These are phyloP conservation scores for Acropora yongei DNA, from an alignment of 64 coral and sea anemone genomes.

Conservation along the genomic window DNA sequence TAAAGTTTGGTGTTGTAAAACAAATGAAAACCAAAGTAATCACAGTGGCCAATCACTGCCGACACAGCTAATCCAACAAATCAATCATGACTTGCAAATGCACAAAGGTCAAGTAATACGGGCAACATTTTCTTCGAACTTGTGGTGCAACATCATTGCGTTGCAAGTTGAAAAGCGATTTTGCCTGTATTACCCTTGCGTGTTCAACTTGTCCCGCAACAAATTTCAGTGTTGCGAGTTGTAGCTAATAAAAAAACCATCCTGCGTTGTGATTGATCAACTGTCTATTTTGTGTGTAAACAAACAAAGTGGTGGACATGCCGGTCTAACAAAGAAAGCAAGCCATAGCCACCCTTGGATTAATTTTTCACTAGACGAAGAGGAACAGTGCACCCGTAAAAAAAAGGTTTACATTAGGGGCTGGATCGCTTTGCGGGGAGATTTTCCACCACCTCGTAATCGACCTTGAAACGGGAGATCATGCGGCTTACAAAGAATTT, in stretches of 20 bases:
- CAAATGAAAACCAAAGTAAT: no score
- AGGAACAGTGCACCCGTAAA: background rate
- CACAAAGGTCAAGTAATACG: no score
- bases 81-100: no score
- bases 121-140: no score
- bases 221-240: no score
- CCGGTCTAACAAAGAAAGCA: background rate
- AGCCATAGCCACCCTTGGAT: background rate
- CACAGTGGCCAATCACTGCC: no score
- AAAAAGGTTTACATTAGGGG: constrained; percentile 4
- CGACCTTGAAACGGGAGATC: constrained; percentile 28
- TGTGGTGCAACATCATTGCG: background rate
- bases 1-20: no score
- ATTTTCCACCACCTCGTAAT: constrained; percentile 3
- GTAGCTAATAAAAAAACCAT: no score
- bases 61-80: no score
- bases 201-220: background rate
- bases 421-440: constrained; percentile 16
- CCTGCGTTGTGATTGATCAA: no score
- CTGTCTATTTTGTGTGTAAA: background rate
- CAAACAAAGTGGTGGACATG: background rate
- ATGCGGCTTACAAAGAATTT: constrained; percentile 15
- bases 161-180: background rate
- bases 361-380: background rate
- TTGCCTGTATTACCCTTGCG: background rate